phyloP scores from a whole-genome alignment of 2,888 invertebrate species.

The Pogonocherus hispidulus region DNA sequence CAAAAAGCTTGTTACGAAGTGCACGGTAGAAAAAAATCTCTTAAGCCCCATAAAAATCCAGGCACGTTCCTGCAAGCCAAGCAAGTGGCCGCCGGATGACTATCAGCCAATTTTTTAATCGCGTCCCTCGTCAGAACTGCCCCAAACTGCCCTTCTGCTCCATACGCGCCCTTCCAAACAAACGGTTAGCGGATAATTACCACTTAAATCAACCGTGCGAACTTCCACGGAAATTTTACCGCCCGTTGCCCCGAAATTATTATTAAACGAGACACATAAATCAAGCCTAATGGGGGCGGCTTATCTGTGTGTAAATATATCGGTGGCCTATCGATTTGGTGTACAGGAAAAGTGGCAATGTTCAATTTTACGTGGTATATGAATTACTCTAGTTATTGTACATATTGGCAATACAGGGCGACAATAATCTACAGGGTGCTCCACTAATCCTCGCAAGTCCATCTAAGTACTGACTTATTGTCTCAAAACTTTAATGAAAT shows the following conservation, averaged over 20 bases:
- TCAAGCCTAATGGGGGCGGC: constrained; percentile 1
- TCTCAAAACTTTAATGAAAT: too few species aligned
- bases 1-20: too few species aligned
- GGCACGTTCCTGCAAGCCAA: too few species aligned
- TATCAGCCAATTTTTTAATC: neutral
- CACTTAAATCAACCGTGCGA: constrained; percentile 3
- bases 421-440: too few species aligned
- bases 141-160: neutral
- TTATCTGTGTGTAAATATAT: constrained; percentile 1
- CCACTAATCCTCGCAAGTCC: too few species aligned
- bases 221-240: neutral
- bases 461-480: too few species aligned
- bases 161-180: neutral
- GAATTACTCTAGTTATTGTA: too few species aligned
- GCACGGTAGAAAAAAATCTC: too few species aligned
- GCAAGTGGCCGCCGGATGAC: too few species aligned
- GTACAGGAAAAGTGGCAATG: neutral
- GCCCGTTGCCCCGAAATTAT: neutral
- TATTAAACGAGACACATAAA: constrained; percentile 1
- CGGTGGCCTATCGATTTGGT: neutral
- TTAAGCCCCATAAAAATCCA: too few species aligned
- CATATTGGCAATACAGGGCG: too few species aligned
- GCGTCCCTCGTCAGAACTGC: neutral
- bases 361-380: neutral
- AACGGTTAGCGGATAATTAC: neutral